phyloP scores from a whole-genome alignment of 1,140 invertebrate species.

The Atta cephalotes region DNA sequence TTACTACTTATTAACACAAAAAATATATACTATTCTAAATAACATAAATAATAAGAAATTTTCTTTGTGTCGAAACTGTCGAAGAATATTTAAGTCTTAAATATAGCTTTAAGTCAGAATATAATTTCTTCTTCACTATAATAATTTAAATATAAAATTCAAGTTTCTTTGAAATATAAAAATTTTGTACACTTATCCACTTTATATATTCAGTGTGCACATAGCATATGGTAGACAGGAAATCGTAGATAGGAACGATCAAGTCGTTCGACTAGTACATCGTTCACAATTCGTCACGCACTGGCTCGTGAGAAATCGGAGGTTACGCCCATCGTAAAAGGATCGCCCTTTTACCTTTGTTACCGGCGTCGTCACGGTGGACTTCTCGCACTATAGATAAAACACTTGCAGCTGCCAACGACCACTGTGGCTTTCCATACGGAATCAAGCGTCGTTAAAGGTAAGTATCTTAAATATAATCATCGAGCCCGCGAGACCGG shows the following conservation, averaged over 20 bases:
- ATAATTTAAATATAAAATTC: neutral
- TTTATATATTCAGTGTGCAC: no score
- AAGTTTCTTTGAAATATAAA: neutral
- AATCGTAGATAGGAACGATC: conserved; percentile 49
- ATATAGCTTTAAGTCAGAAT: neutral
- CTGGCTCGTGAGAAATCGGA: conserved; percentile 80
- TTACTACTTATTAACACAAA: neutral
- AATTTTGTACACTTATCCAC: neutral
- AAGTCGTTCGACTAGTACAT: conserved; percentile 54
- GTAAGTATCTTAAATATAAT: conserved; percentile 30
- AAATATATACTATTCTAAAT: neutral
- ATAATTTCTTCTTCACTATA: neutral
- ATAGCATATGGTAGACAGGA: neutral
- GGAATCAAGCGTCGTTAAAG: conserved; percentile 56
- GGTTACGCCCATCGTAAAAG: conserved; percentile 50
- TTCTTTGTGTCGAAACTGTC: neutral
- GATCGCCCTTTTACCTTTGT: conserved; percentile 24
- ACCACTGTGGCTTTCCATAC: neutral
- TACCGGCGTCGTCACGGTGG: conserved; percentile 55
- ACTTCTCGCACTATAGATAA: conserved; percentile 28
- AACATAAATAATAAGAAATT: neutral
- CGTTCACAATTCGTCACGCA: conserved; percentile 82
- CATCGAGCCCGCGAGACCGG: neutral
- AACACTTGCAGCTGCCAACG: conserved; percentile 20
- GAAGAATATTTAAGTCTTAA: conserved; percentile 19